Base-by-base conservation (phyloP, 2,888 invertebrate species). In the Hartigia nigra region DNA sequence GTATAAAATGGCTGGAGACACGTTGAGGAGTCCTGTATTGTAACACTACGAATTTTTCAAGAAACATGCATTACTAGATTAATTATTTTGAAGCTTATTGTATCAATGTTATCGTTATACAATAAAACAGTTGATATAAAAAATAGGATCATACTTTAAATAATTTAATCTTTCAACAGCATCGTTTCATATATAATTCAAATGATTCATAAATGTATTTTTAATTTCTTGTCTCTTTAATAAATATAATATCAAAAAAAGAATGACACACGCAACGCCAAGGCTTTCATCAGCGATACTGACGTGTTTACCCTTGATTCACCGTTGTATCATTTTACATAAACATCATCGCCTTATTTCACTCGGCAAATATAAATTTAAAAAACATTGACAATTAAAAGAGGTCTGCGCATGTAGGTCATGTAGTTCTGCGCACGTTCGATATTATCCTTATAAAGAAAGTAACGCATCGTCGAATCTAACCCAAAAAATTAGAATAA, bases 1-100 rank as follows among this genome's bases (percentile, higher is more conserved):
- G 86, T 74, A 80, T 88, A 14, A 84, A 89, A 74, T 90, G 90
- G 89, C 76, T 90, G n/a, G 83, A 88, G 23, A 82, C 78, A 75
- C 83, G 82, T 77, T 77, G 83, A 86, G 72, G 80, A 80, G 76
- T 37, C 74, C 5, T n/a, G 39, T 72, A 31, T 35, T 74, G 31
- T 80, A 23, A 55, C 23, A 55, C 72, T 36, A 31, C 70, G 76
- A 78, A 80, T 76, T 36, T 74, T 74, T 76, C 74, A 37, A 23
- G 36, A 70, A 76, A 77, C 74, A 69, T 39, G 31, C n/a, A 74
- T 77, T 77, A 31, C 76, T 35, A 14, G 78, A 79, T 78, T 76
- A 69, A 79, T 78, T 76, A 23, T 23, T 55, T 55, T 55, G 55
- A 1, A 55, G 23, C 23, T 55, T 55, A 55, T 55, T 55, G 55